Conservation (phyloP, 2,888 invertebrate species). For the Tricholauxania praeusta region DNA sequence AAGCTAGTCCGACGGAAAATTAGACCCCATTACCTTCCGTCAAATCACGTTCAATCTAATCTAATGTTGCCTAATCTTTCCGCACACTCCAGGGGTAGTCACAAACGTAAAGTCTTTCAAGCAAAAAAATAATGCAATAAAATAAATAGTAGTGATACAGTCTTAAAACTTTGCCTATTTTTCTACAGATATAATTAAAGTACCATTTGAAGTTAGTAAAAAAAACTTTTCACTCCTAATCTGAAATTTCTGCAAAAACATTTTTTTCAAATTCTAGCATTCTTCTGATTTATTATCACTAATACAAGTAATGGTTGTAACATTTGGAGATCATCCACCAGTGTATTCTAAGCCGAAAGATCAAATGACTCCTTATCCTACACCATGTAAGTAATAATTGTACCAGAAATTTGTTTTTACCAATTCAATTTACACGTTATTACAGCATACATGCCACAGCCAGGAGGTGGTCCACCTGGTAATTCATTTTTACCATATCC, state of each 20-base stretch:
- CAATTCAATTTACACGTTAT: neutral
- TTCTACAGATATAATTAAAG: too few relatives aligned
- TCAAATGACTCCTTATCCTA: slow-evolving; percentile 71
- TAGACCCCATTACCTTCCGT: too few relatives aligned
- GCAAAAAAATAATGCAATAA: too few relatives aligned
- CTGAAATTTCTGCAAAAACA: neutral
- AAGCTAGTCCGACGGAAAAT: too few relatives aligned
- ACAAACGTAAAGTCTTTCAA: too few relatives aligned
- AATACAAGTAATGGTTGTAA: slow-evolving; percentile 90
- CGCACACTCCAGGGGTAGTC: too few relatives aligned
- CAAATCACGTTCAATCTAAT: too few relatives aligned
- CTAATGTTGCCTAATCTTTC: too few relatives aligned
- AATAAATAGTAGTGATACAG: too few relatives aligned
- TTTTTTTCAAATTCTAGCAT: slow-evolving; percentile 59
- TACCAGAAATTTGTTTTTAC: neutral
- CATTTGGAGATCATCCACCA: slow-evolving; percentile 96
- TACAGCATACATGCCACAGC: slow-evolving; percentile 68
- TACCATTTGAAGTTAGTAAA: slow-evolving; percentile 11
- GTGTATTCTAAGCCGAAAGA: slow-evolving; percentile 83
- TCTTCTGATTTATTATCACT: slow-evolving; percentile 89
- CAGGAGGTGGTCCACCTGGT: slow-evolving; percentile 53
- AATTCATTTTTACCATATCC: slow-evolving; percentile 72
- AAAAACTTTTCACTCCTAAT: neutral
- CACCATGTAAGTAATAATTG: slow-evolving; percentile 51
- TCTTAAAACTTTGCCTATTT: neutral